These are phyloP conservation scores for Xiphorhynchus elegans DNA, from an alignment of 2,113 vertebrate species.

Conservation along the genomic window DNA sequence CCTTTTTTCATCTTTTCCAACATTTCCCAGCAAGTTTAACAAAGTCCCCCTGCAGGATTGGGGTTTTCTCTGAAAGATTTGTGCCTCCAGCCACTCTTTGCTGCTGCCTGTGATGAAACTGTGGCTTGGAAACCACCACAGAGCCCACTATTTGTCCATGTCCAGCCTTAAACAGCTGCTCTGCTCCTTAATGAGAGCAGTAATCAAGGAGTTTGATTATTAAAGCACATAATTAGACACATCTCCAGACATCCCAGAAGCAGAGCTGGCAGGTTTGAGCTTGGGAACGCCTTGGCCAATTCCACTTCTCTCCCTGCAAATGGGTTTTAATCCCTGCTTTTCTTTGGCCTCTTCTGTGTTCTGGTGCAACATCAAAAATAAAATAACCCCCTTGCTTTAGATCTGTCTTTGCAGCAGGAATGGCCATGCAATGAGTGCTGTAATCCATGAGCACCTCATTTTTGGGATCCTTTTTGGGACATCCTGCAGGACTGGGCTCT, in stretches of 20 bases:
- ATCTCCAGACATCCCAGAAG: neutral
- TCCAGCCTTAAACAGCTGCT: neutral
- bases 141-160: neutral
- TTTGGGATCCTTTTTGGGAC: neutral
- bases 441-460: neutral
- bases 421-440: neutral
- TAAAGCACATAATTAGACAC: neutral
- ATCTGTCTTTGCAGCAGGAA: neutral
- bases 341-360: neutral
- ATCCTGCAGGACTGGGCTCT: no score
- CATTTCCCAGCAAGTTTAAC: neutral
- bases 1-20: neutral
- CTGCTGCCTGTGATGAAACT: neutral
- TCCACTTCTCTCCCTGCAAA: neutral
- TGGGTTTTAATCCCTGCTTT: neutral
- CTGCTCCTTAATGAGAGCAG: neutral
- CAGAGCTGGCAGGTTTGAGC: neutral
- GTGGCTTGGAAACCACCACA: neutral
- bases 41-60: neutral
- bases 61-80: neutral
- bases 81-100: constrained; percentile 4
- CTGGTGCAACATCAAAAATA: neutral
- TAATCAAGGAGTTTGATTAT: neutral
- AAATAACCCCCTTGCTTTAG: neutral
- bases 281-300: neutral